A percentile compares a stretch with the other conserved stretches of the same genome.
These are phyloP conservation scores for Heliangelus exortis DNA, from an alignment of 2,797 vertebrate species.

Conservation along the genomic window DNA sequence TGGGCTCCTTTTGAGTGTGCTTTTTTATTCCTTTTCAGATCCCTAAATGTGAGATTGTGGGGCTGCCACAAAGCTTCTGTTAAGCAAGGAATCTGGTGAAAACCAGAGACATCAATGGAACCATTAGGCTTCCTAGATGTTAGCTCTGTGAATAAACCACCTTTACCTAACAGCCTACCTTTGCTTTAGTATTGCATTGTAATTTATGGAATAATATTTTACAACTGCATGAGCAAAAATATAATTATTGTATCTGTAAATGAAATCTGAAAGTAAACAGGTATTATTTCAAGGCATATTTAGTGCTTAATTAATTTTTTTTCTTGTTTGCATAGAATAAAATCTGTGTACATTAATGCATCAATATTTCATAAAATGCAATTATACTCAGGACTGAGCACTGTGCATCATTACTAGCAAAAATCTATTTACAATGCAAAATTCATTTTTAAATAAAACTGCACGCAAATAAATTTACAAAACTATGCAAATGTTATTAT, in stretches of 20 bases:
- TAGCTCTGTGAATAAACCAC: background rate
- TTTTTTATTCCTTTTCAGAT: background rate
- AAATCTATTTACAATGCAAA: background rate
- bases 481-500: background rate
- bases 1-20: background rate
- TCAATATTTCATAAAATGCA: constrained; percentile 32
- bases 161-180: background rate
- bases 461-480: background rate
- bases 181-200: background rate
- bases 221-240: background rate
- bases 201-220: background rate
- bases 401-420: background rate
- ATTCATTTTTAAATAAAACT: background rate
- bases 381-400: background rate
- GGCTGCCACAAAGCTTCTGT: background rate
- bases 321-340: background rate
- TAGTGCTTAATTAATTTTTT: constrained; percentile 31
- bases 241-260: constrained; percentile 23
- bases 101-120: background rate
- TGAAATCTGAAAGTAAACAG: constrained; percentile 19
- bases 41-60: background rate
- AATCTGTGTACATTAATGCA: background rate
- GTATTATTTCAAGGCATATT: constrained; percentile 40
- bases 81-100: background rate
- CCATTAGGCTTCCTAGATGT: background rate